These are phyloP conservation scores for Dinoponera quadriceps DNA, from an alignment of 1,140 invertebrate genomes.

Conservation along the genomic window DNA sequence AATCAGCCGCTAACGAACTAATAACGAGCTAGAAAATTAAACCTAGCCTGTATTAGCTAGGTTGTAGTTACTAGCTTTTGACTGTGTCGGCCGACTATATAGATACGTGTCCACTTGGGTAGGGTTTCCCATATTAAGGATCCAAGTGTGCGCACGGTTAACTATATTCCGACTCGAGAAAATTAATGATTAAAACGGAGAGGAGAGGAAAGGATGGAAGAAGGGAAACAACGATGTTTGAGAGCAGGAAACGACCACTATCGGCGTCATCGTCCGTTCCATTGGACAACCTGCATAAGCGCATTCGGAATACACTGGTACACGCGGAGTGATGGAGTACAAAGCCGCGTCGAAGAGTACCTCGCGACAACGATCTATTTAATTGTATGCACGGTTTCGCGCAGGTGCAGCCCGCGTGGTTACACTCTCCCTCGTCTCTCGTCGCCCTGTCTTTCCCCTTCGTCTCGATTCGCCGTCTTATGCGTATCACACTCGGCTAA, in stretches of 20 bases:
- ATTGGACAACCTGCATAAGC: slow-evolving; percentile 73
- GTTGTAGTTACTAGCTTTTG: too few species aligned
- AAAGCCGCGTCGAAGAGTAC: slow-evolving; percentile 70
- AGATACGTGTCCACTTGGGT: too few species aligned
- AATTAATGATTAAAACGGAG: slow-evolving; percentile 45
- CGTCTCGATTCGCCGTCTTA: slow-evolving; percentile 31
- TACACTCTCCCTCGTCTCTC: slow-evolving; percentile 34
- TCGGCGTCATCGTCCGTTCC: slow-evolving; percentile 76
- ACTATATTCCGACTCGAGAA: background rate
- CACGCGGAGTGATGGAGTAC: slow-evolving; percentile 26
- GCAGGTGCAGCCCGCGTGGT: slow-evolving; percentile 75
- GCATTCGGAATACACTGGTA: slow-evolving; percentile 49
- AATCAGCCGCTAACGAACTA: too few species aligned
- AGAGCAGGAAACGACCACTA: slow-evolving; percentile 74
- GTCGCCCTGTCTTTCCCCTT: slow-evolving; percentile 4
- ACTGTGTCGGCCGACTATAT: too few species aligned
- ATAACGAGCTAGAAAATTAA: too few species aligned
- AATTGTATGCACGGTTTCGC: slow-evolving; percentile 77
- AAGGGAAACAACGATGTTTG: slow-evolving; percentile 1
- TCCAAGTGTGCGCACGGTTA: background rate
- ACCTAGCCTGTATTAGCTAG: background rate
- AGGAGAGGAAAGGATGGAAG: background rate
- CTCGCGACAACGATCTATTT: slow-evolving; percentile 75
- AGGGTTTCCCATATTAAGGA: background rate
- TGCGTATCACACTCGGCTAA: background rate